phyloP scores from a whole-genome alignment of 2,888 invertebrate species.

The Polymixis lichenea region DNA sequence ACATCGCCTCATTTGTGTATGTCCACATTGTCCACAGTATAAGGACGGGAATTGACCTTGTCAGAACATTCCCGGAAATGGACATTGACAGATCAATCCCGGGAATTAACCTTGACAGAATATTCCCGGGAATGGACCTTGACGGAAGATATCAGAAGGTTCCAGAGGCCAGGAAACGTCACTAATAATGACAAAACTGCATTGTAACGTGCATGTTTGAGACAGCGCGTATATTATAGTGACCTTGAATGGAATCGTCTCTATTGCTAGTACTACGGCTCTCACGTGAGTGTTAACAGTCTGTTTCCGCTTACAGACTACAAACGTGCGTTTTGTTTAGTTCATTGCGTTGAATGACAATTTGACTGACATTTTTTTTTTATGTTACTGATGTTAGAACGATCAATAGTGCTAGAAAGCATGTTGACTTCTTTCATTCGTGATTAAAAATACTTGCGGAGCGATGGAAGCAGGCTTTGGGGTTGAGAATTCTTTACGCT shows the following conservation, averaged over 20 bases:
- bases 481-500: not conserved
- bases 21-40: not conserved
- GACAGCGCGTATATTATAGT: constrained; percentile 28
- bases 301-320: constrained; percentile 52
- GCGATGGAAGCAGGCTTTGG: not conserved
- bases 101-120: not conserved
- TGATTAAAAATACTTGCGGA: not conserved
- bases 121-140: not conserved
- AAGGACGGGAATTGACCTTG: not conserved
- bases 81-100: not conserved
- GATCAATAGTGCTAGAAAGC: not conserved
- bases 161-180: constrained; percentile 25
- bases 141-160: constrained; percentile 10
- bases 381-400: not conserved
- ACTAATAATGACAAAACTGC: constrained; percentile 26
- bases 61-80: not conserved
- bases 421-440: not conserved
- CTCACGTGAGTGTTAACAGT: constrained; percentile 59
- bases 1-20: not conserved
- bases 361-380: not conserved
- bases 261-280: constrained; percentile 47
- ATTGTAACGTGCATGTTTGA: constrained; percentile 23
- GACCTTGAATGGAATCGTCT: constrained; percentile 50
- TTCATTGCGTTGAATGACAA: not conserved
- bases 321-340: constrained; percentile 46